Base-by-base conservation (phyloP, 2,888 invertebrate species). In the Epinotia brunnichana region DNA sequence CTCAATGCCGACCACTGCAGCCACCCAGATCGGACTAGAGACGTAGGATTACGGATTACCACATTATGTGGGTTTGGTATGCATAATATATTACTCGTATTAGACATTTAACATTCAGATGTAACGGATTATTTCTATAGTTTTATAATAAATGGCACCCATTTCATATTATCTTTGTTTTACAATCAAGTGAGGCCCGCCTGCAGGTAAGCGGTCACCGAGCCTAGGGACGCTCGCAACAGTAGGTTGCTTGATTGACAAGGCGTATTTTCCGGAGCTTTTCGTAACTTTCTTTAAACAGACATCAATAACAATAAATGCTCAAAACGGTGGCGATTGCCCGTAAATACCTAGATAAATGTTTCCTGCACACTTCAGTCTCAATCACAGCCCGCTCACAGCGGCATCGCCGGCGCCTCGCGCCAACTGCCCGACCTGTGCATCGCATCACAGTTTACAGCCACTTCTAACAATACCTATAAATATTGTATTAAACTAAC, bases 1-100 rank as follows among this genome's bases (percentile, higher is more conserved):
- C 59, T n/a, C 63, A 64, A 64, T 64, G 70, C 17, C 70, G 41
- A 17, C 59, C 66, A 21, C 66, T 21, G 21, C 29, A 4, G 24
- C 19, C 51, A 17, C 48, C 2, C 19, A 51, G 5, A n/a, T 11
- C 51, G 17, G 3, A 29, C 19, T 11, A 24, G 29, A 54, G 10
- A 56, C 56, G 57, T 48, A 57, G 67, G 68, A 44, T 48, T 51
- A 41, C 19, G 53, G 70, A 60, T 35, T 59, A 59, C 39, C 51
- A 59, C 63, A 19, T 56, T 19, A 29, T 53, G 71, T 71, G 66
- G 70, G 71, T 60, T 66, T 53, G 64, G 53, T 10, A 71, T 60
- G 71, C 66, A 66, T 66, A 71, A 60, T 53, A 44, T 17, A 39
- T 1, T 53, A n/a, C 15, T 5, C 13, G 5, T 29, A 24, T 29